Conservation (phyloP, 2,888 invertebrate species). For the Allygus modestus region DNA sequence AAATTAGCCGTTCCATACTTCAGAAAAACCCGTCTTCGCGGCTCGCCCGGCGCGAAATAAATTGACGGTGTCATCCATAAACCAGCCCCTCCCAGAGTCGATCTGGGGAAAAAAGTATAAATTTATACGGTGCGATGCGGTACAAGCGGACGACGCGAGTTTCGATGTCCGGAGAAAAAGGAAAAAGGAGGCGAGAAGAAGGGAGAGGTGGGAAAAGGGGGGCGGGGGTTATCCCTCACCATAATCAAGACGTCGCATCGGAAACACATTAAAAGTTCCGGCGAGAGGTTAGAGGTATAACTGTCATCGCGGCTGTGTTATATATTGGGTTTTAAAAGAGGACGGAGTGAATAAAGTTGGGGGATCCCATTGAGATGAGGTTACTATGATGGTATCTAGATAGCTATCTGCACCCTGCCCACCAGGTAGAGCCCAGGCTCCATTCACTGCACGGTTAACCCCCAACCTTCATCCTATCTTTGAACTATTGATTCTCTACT, state of each 20-base stretch:
- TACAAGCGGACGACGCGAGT: slow-evolving; percentile 29
- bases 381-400: slow-evolving; percentile 48
- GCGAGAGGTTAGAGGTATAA: slow-evolving; percentile 53
- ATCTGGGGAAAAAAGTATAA: slow-evolving; percentile 48
- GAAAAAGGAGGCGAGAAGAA: neutral
- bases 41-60: slow-evolving; percentile 22
- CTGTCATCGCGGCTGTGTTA: slow-evolving; percentile 59
- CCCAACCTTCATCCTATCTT: no score
- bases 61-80: slow-evolving; percentile 29
- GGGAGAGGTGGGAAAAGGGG: slow-evolving; percentile 27
- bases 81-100: slow-evolving; percentile 11
- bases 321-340: slow-evolving; percentile 61
- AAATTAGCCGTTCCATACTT: slow-evolving; percentile 41
- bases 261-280: slow-evolving; percentile 63
- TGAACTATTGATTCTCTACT: no score
- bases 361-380: slow-evolving; percentile 42
- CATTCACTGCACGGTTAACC: neutral
- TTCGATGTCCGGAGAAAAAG: slow-evolving; percentile 34
- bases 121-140: slow-evolving; percentile 44
- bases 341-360: slow-evolving; percentile 42
- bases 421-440: neutral
- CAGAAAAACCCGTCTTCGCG: slow-evolving; percentile 35
- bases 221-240: slow-evolving; percentile 50
- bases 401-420: slow-evolving; percentile 25
- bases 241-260: slow-evolving; percentile 64